These are phyloP conservation scores for Calidris pugnax DNA, from an alignment of 2,113 vertebrate species.

Conservation along the genomic window DNA sequence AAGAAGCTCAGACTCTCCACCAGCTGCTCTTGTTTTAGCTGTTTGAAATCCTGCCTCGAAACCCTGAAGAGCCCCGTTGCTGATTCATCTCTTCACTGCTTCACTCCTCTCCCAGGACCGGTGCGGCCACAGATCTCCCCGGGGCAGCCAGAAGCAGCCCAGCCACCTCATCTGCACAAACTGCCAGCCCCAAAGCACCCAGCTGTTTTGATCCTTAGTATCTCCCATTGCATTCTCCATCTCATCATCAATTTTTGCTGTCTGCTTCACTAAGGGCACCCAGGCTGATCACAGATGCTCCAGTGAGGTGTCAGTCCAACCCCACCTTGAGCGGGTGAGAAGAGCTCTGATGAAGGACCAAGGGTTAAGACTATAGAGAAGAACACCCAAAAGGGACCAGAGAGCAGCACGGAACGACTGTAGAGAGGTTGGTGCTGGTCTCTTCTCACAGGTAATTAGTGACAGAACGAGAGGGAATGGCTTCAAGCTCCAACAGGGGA, in stretches of 20 bases:
- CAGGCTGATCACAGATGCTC: not conserved
- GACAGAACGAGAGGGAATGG: too few species aligned
- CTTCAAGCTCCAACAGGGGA: too few species aligned
- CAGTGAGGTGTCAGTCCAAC: not conserved
- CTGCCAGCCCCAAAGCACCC: not conserved
- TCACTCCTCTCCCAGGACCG: not conserved
- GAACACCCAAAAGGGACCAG: accelerated
- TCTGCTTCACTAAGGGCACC: not conserved
- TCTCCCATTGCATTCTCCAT: not conserved
- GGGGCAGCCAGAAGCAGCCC: not conserved
- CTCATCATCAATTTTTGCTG: accelerated
- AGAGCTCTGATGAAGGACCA: not conserved
- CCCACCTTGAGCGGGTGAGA: not conserved
- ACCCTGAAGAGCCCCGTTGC: not conserved
- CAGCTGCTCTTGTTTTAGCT: not conserved
- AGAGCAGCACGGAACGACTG: not conserved
- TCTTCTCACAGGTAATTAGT: too few species aligned
- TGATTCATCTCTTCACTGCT: not conserved
- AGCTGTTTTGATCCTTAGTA: too few species aligned
- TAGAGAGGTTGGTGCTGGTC: too few species aligned
- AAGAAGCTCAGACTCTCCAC: not conserved
- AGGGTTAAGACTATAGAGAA: accelerated
- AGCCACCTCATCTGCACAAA: not conserved
- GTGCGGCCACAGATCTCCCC: not conserved
- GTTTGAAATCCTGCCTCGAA: not conserved